A percentile compares a stretch with the other conserved stretches of the same genome.
Evolutionary conservation across 92 coral and sea anemone species (phyloP).

Genomic region (Pocillopora meandrina): DNA sequence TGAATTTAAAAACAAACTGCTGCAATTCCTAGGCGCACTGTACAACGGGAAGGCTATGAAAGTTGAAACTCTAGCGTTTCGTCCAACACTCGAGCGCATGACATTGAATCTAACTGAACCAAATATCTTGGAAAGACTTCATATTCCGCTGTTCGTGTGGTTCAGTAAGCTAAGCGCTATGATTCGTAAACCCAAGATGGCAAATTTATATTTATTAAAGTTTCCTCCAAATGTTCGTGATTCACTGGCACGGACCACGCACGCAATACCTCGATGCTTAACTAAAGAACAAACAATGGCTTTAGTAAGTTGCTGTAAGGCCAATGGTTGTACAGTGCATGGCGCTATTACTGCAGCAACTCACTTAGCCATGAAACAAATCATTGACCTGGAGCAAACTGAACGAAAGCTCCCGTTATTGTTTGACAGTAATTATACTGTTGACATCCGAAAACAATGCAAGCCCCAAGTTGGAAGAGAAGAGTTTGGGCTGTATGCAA

Average conservation of each 20-base stretch:
- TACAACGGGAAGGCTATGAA: constrained; percentile 19
- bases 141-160: background rate
- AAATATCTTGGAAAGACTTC: background rate
- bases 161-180: background rate
- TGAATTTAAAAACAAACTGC: background rate
- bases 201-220: constrained; percentile 20
- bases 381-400: background rate
- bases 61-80: constrained; percentile 11
- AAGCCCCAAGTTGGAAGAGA: background rate
- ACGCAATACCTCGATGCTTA: constrained; percentile 10
- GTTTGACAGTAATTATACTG: background rate
- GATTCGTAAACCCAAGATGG: background rate
- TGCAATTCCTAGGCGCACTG: background rate
- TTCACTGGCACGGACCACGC: constrained; percentile 29
- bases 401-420: background rate
- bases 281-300: constrained; percentile 16
- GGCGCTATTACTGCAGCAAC: constrained; percentile 53
- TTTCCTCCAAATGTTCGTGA: constrained; percentile 27
- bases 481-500: background rate
- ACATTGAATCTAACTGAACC: background rate
- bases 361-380: constrained; percentile 38
- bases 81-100: constrained; percentile 1
- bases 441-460: constrained; percentile 6
- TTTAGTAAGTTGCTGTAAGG: constrained; percentile 26
- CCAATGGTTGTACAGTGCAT: constrained; percentile 40